A percentile compares a stretch with the other conserved stretches of the same genome.
Conservation (phyloP, 2,888 invertebrate species). For the Ephialtes manifestator region DNA sequence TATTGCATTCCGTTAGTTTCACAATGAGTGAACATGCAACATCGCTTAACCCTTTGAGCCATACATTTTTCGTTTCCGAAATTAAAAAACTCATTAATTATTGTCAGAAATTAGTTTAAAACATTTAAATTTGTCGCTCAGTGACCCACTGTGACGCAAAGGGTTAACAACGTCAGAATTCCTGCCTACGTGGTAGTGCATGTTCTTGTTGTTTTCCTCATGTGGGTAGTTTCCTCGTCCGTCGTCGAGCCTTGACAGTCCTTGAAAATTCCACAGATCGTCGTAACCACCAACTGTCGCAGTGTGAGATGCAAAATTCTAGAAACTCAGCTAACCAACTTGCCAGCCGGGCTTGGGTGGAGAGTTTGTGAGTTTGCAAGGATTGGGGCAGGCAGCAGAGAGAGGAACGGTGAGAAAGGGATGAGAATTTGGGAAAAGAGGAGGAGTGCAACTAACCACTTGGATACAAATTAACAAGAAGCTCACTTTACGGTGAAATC, state of each 20-base stretch:
- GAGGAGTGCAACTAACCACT: slow-evolving; percentile 35
- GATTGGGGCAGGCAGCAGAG: background rate
- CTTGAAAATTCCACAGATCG: slow-evolving; percentile 30
- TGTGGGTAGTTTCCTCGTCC: background rate
- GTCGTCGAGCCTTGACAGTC: slow-evolving; percentile 10
- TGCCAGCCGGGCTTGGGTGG: background rate
- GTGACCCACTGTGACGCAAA: no score
- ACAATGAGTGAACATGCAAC: background rate
- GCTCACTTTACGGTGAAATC: slow-evolving; percentile 39
- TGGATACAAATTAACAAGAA: slow-evolving; percentile 48
- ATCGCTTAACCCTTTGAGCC: no score
- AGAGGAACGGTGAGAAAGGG: background rate
- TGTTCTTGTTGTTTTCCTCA: no score
- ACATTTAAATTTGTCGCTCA: no score
- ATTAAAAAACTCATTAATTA: no score
- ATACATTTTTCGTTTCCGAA: no score
- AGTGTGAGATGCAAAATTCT: slow-evolving; percentile 31
- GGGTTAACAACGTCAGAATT: background rate
- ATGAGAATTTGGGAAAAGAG: background rate
- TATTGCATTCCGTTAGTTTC: slow-evolving; percentile 6
- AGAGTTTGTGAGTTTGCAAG: no score
- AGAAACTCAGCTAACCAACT: slow-evolving; percentile 28
- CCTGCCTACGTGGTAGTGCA: background rate
- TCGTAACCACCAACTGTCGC: slow-evolving; percentile 41
- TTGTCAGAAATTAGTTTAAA: no score